phyloP scores from a whole-genome alignment of 2,888 invertebrate genomes.

The Drosophila neonasuta region DNA sequence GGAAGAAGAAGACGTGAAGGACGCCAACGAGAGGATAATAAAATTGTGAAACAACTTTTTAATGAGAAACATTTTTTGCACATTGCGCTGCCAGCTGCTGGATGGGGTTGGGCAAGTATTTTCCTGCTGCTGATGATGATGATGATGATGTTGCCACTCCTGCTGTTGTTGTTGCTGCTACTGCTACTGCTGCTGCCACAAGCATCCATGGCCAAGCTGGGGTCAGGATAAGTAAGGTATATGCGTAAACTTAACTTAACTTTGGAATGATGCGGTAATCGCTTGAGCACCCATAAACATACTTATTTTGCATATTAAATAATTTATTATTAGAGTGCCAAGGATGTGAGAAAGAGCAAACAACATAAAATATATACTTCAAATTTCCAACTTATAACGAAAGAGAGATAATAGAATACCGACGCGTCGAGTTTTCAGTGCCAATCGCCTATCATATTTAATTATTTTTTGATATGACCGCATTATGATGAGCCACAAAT shows the following conservation, averaged over 20 bases:
- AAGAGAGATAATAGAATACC: background rate
- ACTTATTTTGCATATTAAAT: slow-evolving; percentile 5
- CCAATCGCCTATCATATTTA: slow-evolving; percentile 10
- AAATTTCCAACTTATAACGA: background rate
- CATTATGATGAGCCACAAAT: background rate
- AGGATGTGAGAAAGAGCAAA: no score
- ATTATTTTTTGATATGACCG: slow-evolving; percentile 1
- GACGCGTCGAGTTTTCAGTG: background rate
- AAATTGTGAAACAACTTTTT: slow-evolving; percentile 75
- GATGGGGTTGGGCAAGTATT: background rate
- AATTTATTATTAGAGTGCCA: background rate
- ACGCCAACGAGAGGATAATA: slow-evolving; percentile 62
- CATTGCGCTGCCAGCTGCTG: slow-evolving; percentile 46
- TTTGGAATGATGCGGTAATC: slow-evolving; percentile 35
- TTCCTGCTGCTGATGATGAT: slow-evolving; percentile 11
- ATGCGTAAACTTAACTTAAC: slow-evolving; percentile 23
- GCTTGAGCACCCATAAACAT: slow-evolving; percentile 22
- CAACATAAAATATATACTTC: background rate
- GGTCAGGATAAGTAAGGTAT: slow-evolving; percentile 18
- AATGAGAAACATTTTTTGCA: slow-evolving; percentile 75
- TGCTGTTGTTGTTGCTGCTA: background rate
- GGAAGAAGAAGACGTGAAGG: background rate
- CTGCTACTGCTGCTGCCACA: slow-evolving; percentile 12
- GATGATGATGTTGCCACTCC: slow-evolving; percentile 9
- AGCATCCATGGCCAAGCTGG: slow-evolving; percentile 11